phyloP scores from a whole-genome alignment of 2,888 invertebrate genomes.

The Hyppa rectilinea region DNA sequence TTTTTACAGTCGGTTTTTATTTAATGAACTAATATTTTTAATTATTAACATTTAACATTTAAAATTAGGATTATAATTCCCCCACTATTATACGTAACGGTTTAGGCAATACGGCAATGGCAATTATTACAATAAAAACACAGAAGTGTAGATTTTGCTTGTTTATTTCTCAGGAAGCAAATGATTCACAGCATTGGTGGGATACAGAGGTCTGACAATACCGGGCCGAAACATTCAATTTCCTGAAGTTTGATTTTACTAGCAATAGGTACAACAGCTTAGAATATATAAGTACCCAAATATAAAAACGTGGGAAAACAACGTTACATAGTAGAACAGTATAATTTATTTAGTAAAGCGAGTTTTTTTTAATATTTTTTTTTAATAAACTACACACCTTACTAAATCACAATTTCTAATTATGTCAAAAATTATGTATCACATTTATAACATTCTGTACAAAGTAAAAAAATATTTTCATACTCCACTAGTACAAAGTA shows the following conservation, averaged over 20 bases:
- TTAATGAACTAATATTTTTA: no score
- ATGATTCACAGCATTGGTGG: conserved; percentile 91
- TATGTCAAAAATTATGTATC: conserved; percentile 90
- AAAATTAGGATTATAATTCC: no score
- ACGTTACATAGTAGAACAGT: conserved; percentile 83
- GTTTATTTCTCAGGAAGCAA: conserved; percentile 91
- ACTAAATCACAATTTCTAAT: conserved; percentile 90
- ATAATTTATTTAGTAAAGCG: conserved; percentile 87
- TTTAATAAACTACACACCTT: conserved; percentile 88
- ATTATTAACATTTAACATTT: no score
- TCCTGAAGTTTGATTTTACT: conserved; percentile 84
- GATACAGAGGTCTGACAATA: conserved; percentile 88
- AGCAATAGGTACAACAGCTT: conserved; percentile 87
- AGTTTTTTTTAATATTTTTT: conserved; percentile 81
- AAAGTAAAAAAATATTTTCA: conserved; percentile 90
- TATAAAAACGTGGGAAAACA: conserved; percentile 88
- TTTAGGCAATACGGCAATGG: no score
- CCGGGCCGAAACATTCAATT: conserved; percentile 86
- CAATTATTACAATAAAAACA: no score
- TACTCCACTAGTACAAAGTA: conserved; percentile 86
- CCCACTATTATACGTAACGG: no score
- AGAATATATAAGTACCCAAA: conserved; percentile 88
- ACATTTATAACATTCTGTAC: conserved; percentile 90
- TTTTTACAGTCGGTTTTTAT: no score
- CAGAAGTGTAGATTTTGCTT: conserved; percentile 84